A percentile compares a stretch with the other conserved stretches of the same genome.
These are phyloP conservation scores for Dasyornis broadbenti DNA, from an alignment of 2,113 vertebrate species.

Conservation along the genomic window DNA sequence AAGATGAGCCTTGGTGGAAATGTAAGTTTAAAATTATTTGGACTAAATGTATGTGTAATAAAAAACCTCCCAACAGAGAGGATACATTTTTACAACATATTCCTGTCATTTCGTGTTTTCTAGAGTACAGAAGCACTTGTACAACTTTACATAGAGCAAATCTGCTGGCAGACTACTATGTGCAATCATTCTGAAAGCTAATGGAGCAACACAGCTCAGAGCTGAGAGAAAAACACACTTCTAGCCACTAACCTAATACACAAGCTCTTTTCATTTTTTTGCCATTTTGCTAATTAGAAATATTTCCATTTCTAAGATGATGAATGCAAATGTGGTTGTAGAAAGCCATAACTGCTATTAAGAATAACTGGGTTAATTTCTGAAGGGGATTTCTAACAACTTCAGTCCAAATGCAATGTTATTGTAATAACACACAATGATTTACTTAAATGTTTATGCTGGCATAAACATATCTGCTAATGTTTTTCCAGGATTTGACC, in stretches of 20 bases:
- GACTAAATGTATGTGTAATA: conserved; percentile 68
- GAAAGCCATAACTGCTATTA: not conserved
- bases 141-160: not conserved
- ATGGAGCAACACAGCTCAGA: not conserved
- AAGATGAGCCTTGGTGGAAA: conserved; percentile 67
- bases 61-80: conserved; percentile 69
- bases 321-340: not conserved
- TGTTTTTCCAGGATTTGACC: conserved; percentile 22
- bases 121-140: conserved; percentile 51
- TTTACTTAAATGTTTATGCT: conserved; percentile 24
- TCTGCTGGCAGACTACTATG: not conserved
- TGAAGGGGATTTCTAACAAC: conserved; percentile 12
- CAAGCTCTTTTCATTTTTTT: not conserved
- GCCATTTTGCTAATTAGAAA: conserved; percentile 1
- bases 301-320: not conserved
- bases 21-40: conserved; percentile 72
- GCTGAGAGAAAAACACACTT: not conserved
- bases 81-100: conserved; percentile 57
- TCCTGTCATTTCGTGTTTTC: conserved; percentile 69
- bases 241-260: not conserved
- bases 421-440: not conserved
- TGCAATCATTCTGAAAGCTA: not conserved
- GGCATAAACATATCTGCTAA: conserved; percentile 3
- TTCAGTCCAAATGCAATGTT: not conserved
- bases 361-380: conserved; percentile 10